Evolutionary conservation across 1,140 invertebrate genomes (phyloP), one percentile per base, ranked within the genome.

Genomic region (Geopemphigus sp.): DNA sequence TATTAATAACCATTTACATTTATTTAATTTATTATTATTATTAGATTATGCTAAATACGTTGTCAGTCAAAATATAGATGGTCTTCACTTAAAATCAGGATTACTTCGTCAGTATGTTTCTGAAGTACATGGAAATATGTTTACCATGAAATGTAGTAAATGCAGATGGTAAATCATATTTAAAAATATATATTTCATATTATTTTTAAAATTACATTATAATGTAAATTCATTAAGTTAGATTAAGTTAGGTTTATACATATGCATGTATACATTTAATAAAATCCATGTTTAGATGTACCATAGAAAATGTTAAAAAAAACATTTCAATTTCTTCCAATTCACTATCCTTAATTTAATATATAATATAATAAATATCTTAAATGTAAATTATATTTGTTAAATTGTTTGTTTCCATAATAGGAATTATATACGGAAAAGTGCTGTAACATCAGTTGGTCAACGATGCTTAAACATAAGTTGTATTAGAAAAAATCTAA

Each of bases 71-170:
- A 99, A 99, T 87, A 97, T 99, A 84, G 98, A 99, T 89, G 97
- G 97, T 0, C 87, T 99, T 39, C 96, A 98, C 88, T 86, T 98
- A n/a, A 89, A 93, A 83, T 96, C 94, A 56, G 96, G 96, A 19
- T 86, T 98, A 81, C 86, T 90, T 17, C 88, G 96, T 80, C 89
- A 91, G 82, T 87, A 91, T 84, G 86, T 99, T 78, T 90, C 96
- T 53, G 98, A 99, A 87, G 87, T 99, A 45, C 98, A 99, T 89
- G 98, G 98, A 53, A 99, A 99, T 85, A 98, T 99, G 92, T 99
- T 97, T 86, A 89, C 95, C 63, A 96, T 98, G 86, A 92, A 97
- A 84, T 99, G 97, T 85, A 91, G 92, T 83, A 90, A 92, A 84
- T 99, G 97, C 88, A 88, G 91, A 85, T 94, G 90, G 94, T 95